A percentile compares a stretch with the other conserved stretches of the same genome.
Evolutionary conservation across 2,888 invertebrate genomes (phyloP).

Genomic region (Tetranychus piercei): DNA sequence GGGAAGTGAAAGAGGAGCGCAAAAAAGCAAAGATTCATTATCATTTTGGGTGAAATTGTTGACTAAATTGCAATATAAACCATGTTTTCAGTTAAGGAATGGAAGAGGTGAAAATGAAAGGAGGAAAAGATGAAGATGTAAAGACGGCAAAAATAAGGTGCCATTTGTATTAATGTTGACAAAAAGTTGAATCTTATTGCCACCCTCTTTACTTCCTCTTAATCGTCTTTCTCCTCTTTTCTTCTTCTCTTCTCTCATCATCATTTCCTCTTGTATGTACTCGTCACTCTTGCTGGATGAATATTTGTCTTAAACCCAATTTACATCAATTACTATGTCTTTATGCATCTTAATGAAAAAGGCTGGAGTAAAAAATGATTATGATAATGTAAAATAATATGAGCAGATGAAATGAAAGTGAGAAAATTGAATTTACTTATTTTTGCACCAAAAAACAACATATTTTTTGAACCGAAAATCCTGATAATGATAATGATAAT

Average conservation of each 20-base stretch:
- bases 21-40: too few relatives aligned
- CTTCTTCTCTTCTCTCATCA: background rate
- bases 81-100: too few relatives aligned
- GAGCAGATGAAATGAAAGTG: too few relatives aligned
- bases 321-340: background rate
- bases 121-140: background rate
- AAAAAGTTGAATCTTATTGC: background rate
- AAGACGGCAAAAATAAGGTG: background rate
- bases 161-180: background rate
- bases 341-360: background rate
- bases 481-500: too few relatives aligned
- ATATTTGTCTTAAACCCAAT: constrained; percentile 1
- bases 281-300: background rate
- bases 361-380: background rate
- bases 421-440: too few relatives aligned
- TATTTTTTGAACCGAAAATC: too few relatives aligned
- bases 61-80: too few relatives aligned
- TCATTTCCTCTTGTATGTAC: background rate
- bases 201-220: background rate
- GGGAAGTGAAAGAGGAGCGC: too few relatives aligned
- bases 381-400: background rate
- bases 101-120: background rate
- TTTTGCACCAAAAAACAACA: too few relatives aligned
- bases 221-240: background rate
- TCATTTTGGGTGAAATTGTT: too few relatives aligned